Evolutionary conservation across 2,113 vertebrate genomes (phyloP).

Genomic region (Opisthocomus hoazin): DNA sequence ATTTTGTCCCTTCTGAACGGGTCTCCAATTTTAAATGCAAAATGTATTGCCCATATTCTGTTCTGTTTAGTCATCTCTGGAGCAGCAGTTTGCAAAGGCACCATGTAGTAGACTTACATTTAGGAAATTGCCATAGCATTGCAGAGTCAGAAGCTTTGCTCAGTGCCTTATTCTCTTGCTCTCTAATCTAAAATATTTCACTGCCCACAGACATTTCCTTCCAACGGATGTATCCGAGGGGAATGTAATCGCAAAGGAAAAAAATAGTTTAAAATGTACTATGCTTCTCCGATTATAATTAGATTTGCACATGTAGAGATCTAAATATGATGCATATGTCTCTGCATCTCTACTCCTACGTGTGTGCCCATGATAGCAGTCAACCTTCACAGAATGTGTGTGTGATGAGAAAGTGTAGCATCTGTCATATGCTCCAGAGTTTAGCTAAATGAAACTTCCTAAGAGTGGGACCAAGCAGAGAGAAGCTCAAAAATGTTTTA

Average conservation of each 20-base stretch:
- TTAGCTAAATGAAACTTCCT: conserved; percentile 30
- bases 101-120: background rate
- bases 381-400: conserved; percentile 57
- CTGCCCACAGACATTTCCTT: conserved; percentile 4
- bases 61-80: background rate
- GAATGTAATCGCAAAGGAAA: background rate
- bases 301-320: conserved; percentile 25
- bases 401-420: conserved; percentile 36
- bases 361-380: conserved; percentile 54
- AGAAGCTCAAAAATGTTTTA: background rate
- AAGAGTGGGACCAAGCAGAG: conserved; percentile 1
- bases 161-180: background rate
- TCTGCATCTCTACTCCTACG: conserved; percentile 21
- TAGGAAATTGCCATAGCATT: background rate
- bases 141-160: background rate
- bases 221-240: background rate
- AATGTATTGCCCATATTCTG: background rate
- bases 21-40: background rate
- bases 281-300: conserved; percentile 63
- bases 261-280: conserved; percentile 12
- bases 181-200: background rate
- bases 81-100: background rate
- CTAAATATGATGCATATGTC: conserved; percentile 53
- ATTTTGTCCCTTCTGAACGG: background rate
- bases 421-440: conserved; percentile 41